phyloP scores from a whole-genome alignment of 2,888 invertebrate species.

The Limnephilus lunatus region DNA sequence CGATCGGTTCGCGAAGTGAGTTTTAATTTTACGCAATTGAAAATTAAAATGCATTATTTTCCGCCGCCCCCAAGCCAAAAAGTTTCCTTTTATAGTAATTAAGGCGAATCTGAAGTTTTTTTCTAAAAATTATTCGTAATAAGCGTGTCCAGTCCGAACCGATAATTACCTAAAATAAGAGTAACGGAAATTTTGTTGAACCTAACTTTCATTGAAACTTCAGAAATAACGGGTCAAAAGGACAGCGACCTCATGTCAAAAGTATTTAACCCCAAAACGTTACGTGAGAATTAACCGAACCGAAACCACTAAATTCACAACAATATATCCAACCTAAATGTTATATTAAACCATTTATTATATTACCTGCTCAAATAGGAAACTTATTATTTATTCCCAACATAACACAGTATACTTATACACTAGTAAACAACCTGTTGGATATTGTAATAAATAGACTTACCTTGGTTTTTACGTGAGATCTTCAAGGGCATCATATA shows the following conservation, averaged over 20 bases:
- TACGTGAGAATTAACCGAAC: background rate
- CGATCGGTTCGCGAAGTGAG: too few species aligned
- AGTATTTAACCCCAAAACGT: slow-evolving; percentile 47
- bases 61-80: too few species aligned
- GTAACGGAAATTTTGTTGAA: background rate
- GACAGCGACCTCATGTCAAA: slow-evolving; percentile 56
- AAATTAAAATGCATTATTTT: too few species aligned
- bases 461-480: slow-evolving; percentile 9
- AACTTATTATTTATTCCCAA: slow-evolving; percentile 11
- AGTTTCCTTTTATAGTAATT: too few species aligned
- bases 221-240: slow-evolving; percentile 45
- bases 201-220: background rate
- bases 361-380: background rate
- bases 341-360: background rate
- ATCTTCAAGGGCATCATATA: background rate
- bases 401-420: background rate
- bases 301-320: background rate
- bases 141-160: too few species aligned
- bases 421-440: slow-evolving; percentile 55
- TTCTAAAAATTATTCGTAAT: too few species aligned
- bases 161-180: background rate
- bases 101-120: too few species aligned
- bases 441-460: slow-evolving; percentile 22
- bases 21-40: too few species aligned
- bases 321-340: background rate